Evolutionary conservation across 2,797 vertebrate species (phyloP).

Genomic region (Euphonia xanthogaster): DNA sequence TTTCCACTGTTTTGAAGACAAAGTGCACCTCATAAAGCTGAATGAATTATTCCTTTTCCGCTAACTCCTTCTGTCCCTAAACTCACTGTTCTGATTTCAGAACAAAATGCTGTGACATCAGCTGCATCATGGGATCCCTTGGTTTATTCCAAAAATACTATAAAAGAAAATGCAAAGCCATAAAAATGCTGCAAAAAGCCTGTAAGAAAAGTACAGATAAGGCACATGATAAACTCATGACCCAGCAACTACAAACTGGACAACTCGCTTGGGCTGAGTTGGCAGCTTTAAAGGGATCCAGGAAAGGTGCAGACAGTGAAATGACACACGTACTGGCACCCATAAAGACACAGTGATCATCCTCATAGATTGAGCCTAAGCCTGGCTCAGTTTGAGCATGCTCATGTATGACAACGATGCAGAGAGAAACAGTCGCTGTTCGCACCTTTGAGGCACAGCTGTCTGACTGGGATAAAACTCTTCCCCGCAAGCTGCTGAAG

Average conservation of each 20-base stretch:
- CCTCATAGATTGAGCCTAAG: neutral
- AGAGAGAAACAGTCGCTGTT: neutral
- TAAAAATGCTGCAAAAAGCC: neutral
- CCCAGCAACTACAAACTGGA: neutral
- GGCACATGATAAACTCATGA: neutral
- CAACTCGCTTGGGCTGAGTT: neutral
- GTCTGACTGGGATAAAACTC: constrained; percentile 65
- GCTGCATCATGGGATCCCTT: neutral
- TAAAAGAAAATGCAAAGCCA: neutral
- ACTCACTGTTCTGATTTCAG: neutral
- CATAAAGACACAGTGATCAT: neutral
- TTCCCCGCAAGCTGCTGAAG: constrained; percentile 66
- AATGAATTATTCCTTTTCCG: neutral
- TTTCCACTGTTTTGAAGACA: neutral
- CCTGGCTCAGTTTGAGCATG: neutral
- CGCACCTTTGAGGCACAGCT: constrained; percentile 76
- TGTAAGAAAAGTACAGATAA: neutral
- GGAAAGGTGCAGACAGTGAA: neutral
- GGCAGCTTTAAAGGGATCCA: neutral
- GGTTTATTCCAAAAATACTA: neutral
- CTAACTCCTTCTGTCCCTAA: neutral
- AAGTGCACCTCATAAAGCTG: neutral
- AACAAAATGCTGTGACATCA: neutral
- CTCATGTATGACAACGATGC: rapidly evolving
- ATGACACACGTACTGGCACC: neutral